A percentile compares a stretch with the other conserved stretches of the same genome.
Conservation (phyloP, 2,888 invertebrate genomes). For the Toxonevra muliebris region DNA sequence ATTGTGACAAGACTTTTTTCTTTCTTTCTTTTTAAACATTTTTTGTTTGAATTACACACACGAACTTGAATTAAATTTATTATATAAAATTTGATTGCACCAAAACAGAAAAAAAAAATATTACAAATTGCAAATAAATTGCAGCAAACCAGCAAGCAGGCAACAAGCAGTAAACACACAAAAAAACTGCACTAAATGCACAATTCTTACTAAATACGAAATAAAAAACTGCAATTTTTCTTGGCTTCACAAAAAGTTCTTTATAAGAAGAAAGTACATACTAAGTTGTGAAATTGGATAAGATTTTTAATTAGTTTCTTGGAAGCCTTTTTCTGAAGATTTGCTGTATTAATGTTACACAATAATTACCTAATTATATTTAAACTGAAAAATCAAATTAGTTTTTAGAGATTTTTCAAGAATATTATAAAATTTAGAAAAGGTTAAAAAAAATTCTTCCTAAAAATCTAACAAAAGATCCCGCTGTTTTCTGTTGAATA, state of each 20-base stretch:
- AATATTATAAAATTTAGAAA: too few relatives aligned
- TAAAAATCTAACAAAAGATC: too few relatives aligned
- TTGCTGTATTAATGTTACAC: too few relatives aligned
- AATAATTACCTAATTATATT: too few relatives aligned
- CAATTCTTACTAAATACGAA: neutral
- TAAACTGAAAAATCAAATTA: too few relatives aligned
- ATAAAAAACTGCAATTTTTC: neutral
- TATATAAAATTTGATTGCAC: slow-evolving; percentile 4
- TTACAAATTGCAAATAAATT: slow-evolving; percentile 31
- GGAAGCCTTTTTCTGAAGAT: too few relatives aligned
- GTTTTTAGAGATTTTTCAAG: too few relatives aligned
- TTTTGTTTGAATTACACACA: slow-evolving; percentile 20
- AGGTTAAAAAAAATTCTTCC: too few relatives aligned
- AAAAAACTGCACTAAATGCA: neutral
- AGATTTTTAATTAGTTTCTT: too few relatives aligned
- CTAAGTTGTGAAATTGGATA: neutral
- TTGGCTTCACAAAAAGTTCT: neutral
- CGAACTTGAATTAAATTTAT: slow-evolving; percentile 35
- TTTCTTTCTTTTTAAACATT: slow-evolving; percentile 26
- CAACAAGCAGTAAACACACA: neutral
- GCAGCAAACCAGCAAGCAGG: slow-evolving; percentile 13
- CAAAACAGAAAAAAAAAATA: slow-evolving; percentile 1
- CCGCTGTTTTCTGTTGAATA: too few relatives aligned
- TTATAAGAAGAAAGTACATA: neutral
- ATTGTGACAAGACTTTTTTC: slow-evolving; percentile 49